Evolutionary conservation across 2,888 invertebrate genomes (phyloP).

Genomic region (Rotaria macrura): DNA sequence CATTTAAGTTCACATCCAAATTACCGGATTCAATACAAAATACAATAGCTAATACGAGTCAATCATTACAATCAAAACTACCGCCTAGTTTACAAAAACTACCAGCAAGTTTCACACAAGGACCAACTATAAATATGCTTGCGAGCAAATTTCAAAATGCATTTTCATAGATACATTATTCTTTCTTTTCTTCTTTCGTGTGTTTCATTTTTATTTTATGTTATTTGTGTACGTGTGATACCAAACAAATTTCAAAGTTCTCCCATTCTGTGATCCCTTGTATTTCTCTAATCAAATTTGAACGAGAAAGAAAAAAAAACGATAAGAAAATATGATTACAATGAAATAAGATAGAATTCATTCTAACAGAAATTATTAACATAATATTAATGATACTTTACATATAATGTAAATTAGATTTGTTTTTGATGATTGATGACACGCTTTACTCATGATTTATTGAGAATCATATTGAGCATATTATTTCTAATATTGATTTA

Average conservation of each 20-base stretch:
- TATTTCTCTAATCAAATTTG: background rate
- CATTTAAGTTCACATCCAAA: background rate
- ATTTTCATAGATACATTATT: background rate
- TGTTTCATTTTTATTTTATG: background rate
- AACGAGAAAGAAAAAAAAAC: background rate
- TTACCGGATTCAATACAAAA: background rate
- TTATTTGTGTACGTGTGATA: background rate
- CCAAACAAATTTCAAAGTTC: background rate
- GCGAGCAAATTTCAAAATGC: constrained; percentile 15
- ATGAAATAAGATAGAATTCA: background rate
- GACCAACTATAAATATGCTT: constrained; percentile 14
- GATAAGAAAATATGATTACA: background rate
- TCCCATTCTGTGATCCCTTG: background rate
- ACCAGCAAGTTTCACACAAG: background rate
- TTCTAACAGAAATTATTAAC: background rate
- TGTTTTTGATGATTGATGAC: too few relatives aligned
- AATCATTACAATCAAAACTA: background rate
- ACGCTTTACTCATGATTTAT: too few relatives aligned
- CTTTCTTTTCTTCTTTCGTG: background rate
- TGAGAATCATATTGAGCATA: too few relatives aligned
- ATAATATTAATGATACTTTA: too few relatives aligned
- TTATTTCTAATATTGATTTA: too few relatives aligned
- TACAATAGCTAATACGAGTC: background rate
- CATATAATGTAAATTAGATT: too few relatives aligned
- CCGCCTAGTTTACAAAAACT: constrained; percentile 17